These are phyloP conservation scores for Marronus borbonicus DNA, from an alignment of 2,888 invertebrate species.

Conservation along the genomic window DNA sequence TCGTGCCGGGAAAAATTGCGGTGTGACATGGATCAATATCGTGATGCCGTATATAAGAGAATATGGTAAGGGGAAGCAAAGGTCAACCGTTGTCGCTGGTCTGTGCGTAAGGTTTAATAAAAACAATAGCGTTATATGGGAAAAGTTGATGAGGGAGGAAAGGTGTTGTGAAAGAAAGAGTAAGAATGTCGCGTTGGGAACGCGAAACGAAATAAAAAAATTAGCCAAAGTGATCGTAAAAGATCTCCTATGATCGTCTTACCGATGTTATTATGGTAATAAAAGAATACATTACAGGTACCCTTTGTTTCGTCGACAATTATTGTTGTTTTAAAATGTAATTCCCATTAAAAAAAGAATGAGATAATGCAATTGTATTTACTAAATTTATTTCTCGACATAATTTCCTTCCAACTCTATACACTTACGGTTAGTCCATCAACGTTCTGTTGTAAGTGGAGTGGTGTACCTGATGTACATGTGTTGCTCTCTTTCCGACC, in stretches of 20 bases:
- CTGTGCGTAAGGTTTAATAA: conserved; percentile 30
- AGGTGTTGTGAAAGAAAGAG: neutral
- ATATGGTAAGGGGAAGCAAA: conserved; percentile 1
- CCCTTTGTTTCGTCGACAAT: too few species aligned
- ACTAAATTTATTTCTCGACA: too few species aligned
- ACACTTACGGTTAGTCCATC: too few species aligned
- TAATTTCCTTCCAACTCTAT: too few species aligned
- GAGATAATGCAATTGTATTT: too few species aligned
- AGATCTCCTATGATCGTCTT: neutral
- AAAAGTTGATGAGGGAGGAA: conserved; percentile 36
- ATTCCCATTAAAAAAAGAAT: too few species aligned
- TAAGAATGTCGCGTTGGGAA: neutral
- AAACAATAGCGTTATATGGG: conserved; percentile 38
- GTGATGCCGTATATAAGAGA: conserved; percentile 11
- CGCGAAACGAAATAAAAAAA: neutral
- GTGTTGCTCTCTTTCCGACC: too few species aligned
- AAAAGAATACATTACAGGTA: too few species aligned
- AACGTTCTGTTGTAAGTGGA: too few species aligned
- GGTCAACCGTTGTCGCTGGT: conserved; percentile 19
- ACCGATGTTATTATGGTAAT: too few species aligned
- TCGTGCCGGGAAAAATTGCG: neutral
- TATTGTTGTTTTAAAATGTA: too few species aligned
- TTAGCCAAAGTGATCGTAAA: neutral
- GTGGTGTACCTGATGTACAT: too few species aligned
- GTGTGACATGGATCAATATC: conserved; percentile 20